Evolutionary conservation across 2,797 vertebrate species (phyloP), one percentile per base, ranked within the genome.

Genomic region (Xenentodon cancila): DNA sequence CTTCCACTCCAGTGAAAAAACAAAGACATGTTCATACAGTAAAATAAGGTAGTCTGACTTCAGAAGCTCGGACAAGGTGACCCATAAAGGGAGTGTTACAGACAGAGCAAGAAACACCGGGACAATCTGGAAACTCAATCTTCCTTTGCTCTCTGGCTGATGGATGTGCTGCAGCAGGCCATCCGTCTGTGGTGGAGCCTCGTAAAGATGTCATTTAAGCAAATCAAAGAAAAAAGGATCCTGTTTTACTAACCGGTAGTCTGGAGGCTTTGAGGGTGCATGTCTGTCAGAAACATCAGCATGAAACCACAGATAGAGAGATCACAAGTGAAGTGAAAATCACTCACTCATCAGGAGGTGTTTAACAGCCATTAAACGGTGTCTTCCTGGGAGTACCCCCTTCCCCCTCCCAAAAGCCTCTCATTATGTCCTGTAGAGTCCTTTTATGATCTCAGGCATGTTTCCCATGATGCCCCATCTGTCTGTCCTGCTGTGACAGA

Each of bases 181-280:
- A 81, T 85, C 84, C 64, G 62, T 87, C 83, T 76, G 69, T 59
- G 78, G 75, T 77, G 80, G 79, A 74, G 77, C 68, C 81, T 84
- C 80, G 72, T 92, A 91, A 93, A 92, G 83, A 91, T 88, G 91
- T 86, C 84, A 88, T 82, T 88, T 80, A 77, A 63, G 44, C 68
- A 73, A 89, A 87, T 84, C 80, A 84, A 87, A 92, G 81, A 85
- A 84, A 86, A 76, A 68, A 63, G 73, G 73, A 12, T 13, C 72
- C 66, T 77, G 82, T 84, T 90, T 89, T 84, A 80, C 82, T 81
- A 60, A 76, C 66, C 7, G 15, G 61, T 62, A 65, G 74, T 81
- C 60, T 44, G 48, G 59, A 74, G 83, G 87, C 78, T 80, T 45
- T 13, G 43, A 5, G 30, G 80, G 75, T 56, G 58, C 68, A 72